Percentiles rank a stretch among this genome's conserved stretches.
Evolutionary conservation across 2,113 vertebrate genomes (phyloP).

Genomic region (Solea senegalensis): DNA sequence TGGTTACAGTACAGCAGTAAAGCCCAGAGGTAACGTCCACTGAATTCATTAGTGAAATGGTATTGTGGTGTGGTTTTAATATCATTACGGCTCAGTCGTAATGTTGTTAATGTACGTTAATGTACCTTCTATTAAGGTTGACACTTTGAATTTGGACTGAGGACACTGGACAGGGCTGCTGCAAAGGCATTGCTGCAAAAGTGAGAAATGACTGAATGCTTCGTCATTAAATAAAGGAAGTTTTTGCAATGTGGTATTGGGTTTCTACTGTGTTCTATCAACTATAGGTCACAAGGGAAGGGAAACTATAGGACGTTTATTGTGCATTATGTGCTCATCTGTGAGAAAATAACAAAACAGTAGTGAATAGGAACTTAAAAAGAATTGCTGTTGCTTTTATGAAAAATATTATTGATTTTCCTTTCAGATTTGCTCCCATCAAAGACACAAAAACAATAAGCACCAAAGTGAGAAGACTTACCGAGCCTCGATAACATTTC

Average conservation of each 20-base stretch:
- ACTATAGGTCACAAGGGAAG: too few species aligned
- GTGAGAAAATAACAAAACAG: neutral
- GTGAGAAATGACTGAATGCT: too few species aligned
- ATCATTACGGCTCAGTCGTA: neutral
- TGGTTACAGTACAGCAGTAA: neutral
- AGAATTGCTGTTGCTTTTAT: neutral
- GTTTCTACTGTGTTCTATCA: too few species aligned
- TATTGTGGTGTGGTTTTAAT: neutral
- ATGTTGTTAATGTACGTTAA: neutral
- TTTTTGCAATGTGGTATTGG: too few species aligned
- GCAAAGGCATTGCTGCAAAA: neutral
- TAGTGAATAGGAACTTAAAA: neutral
- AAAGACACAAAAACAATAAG: too few species aligned
- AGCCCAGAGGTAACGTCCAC: neutral
- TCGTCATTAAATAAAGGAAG: too few species aligned
- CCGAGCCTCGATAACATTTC: slow-evolving; percentile 77
- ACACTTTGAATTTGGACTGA: neutral
- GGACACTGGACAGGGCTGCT: neutral
- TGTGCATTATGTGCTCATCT: neutral
- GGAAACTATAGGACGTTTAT: too few species aligned
- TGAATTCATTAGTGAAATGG: neutral
- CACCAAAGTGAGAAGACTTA: slow-evolving; percentile 48
- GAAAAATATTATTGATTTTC: neutral
- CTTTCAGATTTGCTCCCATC: neutral
- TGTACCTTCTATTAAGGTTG: neutral